Base-by-base conservation (phyloP, 2,888 invertebrate genomes). In the Strigamia maritima region DNA sequence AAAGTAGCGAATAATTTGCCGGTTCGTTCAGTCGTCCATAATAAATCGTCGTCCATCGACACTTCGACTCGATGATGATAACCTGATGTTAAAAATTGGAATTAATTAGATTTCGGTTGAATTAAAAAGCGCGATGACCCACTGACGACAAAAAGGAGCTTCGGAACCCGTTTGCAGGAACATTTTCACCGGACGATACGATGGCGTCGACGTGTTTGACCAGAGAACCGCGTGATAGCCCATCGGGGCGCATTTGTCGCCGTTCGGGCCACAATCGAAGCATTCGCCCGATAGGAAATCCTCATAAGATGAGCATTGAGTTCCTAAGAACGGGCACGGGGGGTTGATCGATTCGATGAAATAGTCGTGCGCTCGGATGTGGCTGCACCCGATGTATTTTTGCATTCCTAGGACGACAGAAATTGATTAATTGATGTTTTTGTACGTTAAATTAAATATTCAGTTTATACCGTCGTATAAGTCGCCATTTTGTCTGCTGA, bases 271-370 rank as follows among this genome's bases (percentile, higher is more conserved):
- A 79, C 86, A 86, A 16, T 83, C 82, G 77, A 83, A 81, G 80
- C 87, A 87, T 40, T 82, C 78, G 7, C 86, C 86, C 19, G 82
- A 80, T 81, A 83, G 80, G 81, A 86, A 87, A 19, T 85, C 84
- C n/a, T 93, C 92, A 87, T 91, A 94, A 24, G 92, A 92, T n/a
- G 90, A 88, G 84, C 97, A 97, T 79, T 92, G 90, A 79, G 94
- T 91, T 0, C 91, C 92, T 84, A 90, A 87, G 84, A 93, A 96
- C 0, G 92, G 91, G 83, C 96, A 96, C 16, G 88, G 86, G 0
- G 91, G 89, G 81, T 91, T 91, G 76, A 97, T 91, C 82, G 93
- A 94, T 86, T 96, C 96, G 0, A 90, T 91, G 85, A 94, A 95
- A 84, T 91, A 92, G 83, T 93, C 91, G 84, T 94, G 91, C 81